Evolutionary conservation across 2,113 vertebrate genomes (phyloP).

Genomic region (Parus major): DNA sequence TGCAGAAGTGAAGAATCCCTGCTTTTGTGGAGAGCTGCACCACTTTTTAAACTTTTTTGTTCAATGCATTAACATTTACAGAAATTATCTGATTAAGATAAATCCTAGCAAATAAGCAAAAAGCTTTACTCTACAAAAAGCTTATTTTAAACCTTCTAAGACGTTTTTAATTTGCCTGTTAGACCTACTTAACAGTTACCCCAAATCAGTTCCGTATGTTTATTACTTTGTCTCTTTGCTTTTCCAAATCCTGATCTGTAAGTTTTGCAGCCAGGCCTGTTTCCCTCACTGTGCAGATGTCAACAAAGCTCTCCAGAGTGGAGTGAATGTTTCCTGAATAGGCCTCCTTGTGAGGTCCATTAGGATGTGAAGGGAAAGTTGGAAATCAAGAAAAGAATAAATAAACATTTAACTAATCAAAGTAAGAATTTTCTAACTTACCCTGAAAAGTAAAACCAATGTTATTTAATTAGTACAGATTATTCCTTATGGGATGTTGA

Average conservation of each 20-base stretch:
- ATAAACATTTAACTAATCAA: not conserved
- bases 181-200: slow-evolving; percentile 79
- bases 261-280: not conserved
- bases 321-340: not conserved
- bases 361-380: not conserved
- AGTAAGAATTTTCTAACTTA: not conserved
- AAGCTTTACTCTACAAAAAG: slow-evolving; percentile 66
- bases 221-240: slow-evolving; percentile 29
- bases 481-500: not conserved
- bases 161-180: slow-evolving; percentile 68
- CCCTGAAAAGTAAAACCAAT: not conserved
- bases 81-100: not conserved
- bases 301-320: slow-evolving; percentile 47
- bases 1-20: not conserved
- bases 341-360: slow-evolving; percentile 60
- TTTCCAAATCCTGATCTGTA: slow-evolving; percentile 57
- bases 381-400: slow-evolving; percentile 18
- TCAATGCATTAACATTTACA: not conserved
- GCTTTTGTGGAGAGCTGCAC: not conserved
- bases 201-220: slow-evolving; percentile 87
- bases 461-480: not conserved
- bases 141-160: slow-evolving; percentile 85
- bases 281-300: slow-evolving; percentile 45
- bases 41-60: not conserved
- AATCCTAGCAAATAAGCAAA: slow-evolving; percentile 29